Percentiles rank a stretch among this genome's conserved stretches.
These are phyloP conservation scores for Villa cingulata DNA, from an alignment of 2,888 invertebrate species.

Conservation along the genomic window DNA sequence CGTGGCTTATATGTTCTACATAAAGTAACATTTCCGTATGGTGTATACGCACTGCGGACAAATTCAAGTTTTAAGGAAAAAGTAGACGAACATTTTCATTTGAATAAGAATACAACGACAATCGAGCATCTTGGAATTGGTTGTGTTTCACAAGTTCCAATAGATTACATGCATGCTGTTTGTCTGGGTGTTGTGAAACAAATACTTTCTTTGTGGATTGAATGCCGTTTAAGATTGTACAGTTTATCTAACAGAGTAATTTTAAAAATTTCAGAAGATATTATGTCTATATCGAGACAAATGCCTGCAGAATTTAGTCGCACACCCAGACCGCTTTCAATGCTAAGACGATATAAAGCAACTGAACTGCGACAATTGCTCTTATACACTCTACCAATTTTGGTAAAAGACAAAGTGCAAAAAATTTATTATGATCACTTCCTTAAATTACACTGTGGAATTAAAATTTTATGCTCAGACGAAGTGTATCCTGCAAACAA, in stretches of 20 bases:
- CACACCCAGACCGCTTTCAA: no score
- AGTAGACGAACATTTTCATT: no score
- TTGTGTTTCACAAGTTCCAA: no score
- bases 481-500: not conserved
- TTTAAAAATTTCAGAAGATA: not conserved
- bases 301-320: not conserved
- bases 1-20: no score
- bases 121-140: no score
- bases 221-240: not conserved
- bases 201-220: not conserved
- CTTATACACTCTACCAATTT: not conserved
- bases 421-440: not conserved
- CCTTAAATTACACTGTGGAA: not conserved
- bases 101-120: no score
- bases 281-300: not conserved
- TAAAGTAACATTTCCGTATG: no score
- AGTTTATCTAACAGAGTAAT: not conserved
- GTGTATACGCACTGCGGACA: no score
- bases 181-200: constrained; percentile 1
- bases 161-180: constrained; percentile 4
- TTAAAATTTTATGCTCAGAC: not conserved
- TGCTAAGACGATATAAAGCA: no score
- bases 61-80: no score
- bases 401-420: not conserved
- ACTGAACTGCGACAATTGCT: not conserved